Conservation (phyloP, 2,797 vertebrate genomes). For the Lophotriccus pileatus region DNA sequence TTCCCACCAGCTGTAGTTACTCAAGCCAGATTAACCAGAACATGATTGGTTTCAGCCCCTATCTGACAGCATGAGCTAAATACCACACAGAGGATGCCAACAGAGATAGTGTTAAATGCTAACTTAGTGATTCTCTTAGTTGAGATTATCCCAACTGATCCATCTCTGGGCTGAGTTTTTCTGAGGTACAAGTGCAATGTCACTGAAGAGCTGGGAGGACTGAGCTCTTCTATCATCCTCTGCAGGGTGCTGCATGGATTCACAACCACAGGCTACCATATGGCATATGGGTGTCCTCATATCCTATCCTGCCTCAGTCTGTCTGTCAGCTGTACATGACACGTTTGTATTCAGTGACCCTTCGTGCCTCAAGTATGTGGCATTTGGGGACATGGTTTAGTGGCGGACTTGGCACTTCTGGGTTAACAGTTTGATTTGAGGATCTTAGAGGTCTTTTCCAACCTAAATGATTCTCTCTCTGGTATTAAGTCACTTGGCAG, state of each 20-base stretch:
- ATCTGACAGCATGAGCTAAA: conserved; percentile 16
- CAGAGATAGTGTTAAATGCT: neutral
- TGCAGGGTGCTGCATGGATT: neutral
- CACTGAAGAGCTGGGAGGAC: neutral
- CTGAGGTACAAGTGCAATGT: neutral
- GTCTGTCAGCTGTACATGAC: neutral
- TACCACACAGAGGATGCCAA: neutral
- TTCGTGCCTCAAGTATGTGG: neutral
- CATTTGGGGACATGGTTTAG: neutral
- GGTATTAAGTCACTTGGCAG: neutral
- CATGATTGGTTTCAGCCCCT: conserved; percentile 10
- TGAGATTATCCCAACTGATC: neutral
- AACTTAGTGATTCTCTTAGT: neutral
- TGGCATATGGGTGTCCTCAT: neutral
- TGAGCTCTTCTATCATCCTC: neutral
- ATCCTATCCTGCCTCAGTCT: neutral
- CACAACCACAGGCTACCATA: neutral
- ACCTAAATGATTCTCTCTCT: neutral
- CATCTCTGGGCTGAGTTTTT: neutral
- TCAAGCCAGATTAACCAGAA: conserved; percentile 61
- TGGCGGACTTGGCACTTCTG: neutral
- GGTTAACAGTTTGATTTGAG: neutral
- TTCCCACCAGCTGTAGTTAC: conserved; percentile 32
- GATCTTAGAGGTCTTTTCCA: neutral
- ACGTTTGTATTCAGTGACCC: accelerated